Evolutionary conservation across 2,888 invertebrate species (phyloP).

Genomic region (Drymonia ruficornis): DNA sequence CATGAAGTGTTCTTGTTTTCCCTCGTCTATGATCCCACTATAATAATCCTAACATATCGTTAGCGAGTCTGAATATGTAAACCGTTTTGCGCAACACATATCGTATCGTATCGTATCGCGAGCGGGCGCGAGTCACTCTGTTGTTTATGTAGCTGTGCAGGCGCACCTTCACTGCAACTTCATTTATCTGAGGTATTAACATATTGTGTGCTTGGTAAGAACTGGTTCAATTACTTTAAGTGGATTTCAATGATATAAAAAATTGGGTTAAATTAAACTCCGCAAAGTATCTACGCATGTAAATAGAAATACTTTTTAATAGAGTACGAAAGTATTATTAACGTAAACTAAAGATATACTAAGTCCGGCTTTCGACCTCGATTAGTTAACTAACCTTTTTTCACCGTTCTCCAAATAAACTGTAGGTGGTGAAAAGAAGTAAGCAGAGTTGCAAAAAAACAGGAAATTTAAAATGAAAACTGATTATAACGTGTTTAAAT

Average conservation of each 20-base stretch:
- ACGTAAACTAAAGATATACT: too few relatives aligned
- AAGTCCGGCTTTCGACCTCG: too few relatives aligned
- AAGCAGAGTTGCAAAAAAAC: too few relatives aligned
- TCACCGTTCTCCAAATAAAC: too few relatives aligned
- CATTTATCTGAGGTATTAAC: constrained; percentile 14
- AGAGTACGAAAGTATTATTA: too few relatives aligned
- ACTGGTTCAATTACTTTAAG: background rate
- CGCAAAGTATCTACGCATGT: too few relatives aligned
- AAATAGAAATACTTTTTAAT: too few relatives aligned
- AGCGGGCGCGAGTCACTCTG: constrained; percentile 11
- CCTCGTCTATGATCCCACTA: background rate
- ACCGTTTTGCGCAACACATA: constrained; percentile 27
- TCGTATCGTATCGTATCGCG: constrained; percentile 15
- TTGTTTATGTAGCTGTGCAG: constrained; percentile 22
- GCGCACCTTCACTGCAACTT: constrained; percentile 10
- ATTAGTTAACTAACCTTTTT: too few relatives aligned
- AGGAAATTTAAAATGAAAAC: too few relatives aligned
- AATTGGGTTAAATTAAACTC: too few relatives aligned
- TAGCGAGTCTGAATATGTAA: constrained; percentile 25
- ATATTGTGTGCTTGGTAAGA: constrained; percentile 9
- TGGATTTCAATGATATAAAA: background rate
- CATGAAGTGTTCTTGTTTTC: background rate
- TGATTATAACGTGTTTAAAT: too few relatives aligned
- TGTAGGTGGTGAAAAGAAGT: too few relatives aligned
- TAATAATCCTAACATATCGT: constrained; percentile 14